Evolutionary conservation across 2,888 invertebrate species (phyloP).

Genomic region (Podabrus alpinus): DNA sequence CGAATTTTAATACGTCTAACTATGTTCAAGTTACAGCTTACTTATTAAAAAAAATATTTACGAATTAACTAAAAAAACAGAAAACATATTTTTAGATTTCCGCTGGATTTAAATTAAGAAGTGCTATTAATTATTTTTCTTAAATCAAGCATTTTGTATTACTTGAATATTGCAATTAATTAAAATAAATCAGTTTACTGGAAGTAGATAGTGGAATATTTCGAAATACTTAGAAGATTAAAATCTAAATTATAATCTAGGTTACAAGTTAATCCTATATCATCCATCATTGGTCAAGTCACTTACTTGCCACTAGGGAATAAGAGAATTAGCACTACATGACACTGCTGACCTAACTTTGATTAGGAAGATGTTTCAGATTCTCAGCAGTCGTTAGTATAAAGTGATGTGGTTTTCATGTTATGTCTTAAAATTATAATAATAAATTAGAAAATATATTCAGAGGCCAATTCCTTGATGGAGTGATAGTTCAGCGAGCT

Average conservation of each 20-base stretch:
- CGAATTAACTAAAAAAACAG: too few relatives aligned
- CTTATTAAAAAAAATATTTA: too few relatives aligned
- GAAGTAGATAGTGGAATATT: background rate
- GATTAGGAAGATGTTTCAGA: background rate
- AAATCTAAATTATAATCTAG: background rate
- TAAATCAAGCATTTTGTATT: too few relatives aligned
- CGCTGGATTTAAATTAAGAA: too few relatives aligned
- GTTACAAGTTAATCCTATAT: background rate
- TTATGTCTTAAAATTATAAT: background rate
- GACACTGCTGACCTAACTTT: background rate
- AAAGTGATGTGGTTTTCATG: background rate
- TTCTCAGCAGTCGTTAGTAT: background rate
- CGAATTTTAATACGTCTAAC: too few relatives aligned
- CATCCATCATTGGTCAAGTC: background rate
- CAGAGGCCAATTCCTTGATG: background rate
- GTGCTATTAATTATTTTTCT: too few relatives aligned
- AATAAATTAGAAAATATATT: background rate
- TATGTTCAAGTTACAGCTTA: too few relatives aligned
- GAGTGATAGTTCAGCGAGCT: too few relatives aligned
- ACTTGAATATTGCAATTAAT: too few relatives aligned
- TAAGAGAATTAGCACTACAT: background rate
- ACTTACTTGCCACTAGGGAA: background rate
- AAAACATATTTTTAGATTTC: too few relatives aligned
- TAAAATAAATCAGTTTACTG: background rate
- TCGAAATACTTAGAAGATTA: background rate